These are phyloP conservation scores for Sigmodon hispidus DNA, from an alignment of 2,113 vertebrate species.

Conservation along the genomic window DNA sequence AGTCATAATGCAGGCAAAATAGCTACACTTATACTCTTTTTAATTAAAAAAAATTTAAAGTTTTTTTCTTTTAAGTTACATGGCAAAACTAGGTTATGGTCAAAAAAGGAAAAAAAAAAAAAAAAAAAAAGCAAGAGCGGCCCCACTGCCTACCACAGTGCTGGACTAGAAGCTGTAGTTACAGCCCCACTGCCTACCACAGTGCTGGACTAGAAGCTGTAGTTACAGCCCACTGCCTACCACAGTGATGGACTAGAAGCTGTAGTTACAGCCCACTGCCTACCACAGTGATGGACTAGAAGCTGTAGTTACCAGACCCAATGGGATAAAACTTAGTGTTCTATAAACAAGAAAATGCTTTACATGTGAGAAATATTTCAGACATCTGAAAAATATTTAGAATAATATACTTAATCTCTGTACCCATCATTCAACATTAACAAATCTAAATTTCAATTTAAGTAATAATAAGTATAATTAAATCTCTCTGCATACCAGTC, in stretches of 20 bases:
- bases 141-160: neutral
- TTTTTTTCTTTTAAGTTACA: neutral
- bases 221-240: neutral
- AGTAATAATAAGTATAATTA: constrained; percentile 19
- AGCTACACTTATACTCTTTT: neutral
- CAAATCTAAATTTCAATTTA: constrained; percentile 49
- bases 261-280: neutral
- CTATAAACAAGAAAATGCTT: constrained; percentile 61
- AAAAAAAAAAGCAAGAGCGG: neutral
- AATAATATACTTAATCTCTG: constrained; percentile 56
- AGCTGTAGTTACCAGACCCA: neutral
- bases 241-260: neutral
- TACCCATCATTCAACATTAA: constrained; percentile 34
- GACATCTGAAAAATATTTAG: constrained; percentile 56
- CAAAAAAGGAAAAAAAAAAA: constrained; percentile 58
- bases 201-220: neutral
- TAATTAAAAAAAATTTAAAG: neutral
- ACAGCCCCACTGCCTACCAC: neutral
- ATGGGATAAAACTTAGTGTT: constrained; percentile 37
- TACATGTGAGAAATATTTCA: constrained; percentile 63
- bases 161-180: neutral
- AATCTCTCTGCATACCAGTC: neutral
- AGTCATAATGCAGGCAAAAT: neutral
- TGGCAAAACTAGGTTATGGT: constrained; percentile 3
- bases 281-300: no score